phyloP scores from a whole-genome alignment of 1,140 invertebrate species.

The Oryzaephilus surinamensis region DNA sequence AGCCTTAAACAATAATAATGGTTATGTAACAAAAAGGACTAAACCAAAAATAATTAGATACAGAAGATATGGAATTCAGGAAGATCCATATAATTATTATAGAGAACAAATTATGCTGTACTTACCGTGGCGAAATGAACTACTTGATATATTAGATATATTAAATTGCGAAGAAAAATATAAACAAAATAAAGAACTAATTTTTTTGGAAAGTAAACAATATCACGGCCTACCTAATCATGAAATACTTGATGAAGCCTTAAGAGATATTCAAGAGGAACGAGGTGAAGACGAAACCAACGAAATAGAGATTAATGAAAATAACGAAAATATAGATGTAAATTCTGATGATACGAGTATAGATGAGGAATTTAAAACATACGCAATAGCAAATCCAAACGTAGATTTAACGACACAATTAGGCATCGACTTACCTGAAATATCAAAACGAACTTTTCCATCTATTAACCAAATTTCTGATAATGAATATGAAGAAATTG shows the following conservation, averaged over 20 bases:
- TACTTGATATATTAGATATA: conserved; percentile 14
- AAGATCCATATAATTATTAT: conserved; percentile 20
- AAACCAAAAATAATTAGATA: conserved; percentile 7
- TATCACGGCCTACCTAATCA: no score
- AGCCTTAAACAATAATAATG: not conserved
- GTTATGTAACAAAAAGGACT: conserved; percentile 1
- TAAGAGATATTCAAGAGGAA: no score
- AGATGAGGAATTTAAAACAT: no score
- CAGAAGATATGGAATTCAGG: conserved; percentile 6
- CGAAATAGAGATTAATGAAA: conserved; percentile 2
- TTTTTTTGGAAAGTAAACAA: conserved; percentile 3
- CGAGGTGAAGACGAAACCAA: not conserved
- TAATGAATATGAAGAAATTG: no score
- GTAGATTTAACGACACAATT: no score
- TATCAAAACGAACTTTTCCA: no score
- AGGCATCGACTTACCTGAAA: no score
- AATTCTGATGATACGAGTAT: no score
- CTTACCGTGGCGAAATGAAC: conserved; percentile 22
- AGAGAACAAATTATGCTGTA: conserved; percentile 21
- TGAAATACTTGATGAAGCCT: no score
- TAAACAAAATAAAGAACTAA: not conserved
- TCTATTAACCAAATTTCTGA: no score
- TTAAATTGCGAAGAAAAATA: conserved; percentile 8
- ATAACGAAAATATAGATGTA: no score
- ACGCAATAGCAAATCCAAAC: no score